Evolutionary conservation across 2,797 vertebrate genomes (phyloP), one percentile per base, ranked within the genome.

Genomic region (Arnoldichthys spilopterus): DNA sequence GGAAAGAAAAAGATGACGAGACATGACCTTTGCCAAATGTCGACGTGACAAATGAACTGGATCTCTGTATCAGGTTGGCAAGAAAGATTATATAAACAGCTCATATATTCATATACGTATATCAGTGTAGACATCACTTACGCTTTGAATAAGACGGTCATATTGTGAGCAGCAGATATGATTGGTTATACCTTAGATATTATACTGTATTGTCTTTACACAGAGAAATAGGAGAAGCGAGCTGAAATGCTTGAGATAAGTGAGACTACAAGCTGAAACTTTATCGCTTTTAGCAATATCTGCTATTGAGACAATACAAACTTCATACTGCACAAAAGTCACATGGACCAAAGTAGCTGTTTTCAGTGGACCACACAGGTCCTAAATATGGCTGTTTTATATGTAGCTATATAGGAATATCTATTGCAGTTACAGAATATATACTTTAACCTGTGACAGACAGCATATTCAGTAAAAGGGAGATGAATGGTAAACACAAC

Each of bases 41-140:
- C 43, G 9, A 45, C 13, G 11, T 45, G 43, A 45, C 11, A 11
- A 45, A 8, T 11, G 11, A 24, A 24, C 54, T 58, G 22, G 12
- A 15, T 13, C 24, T 58, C 12, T 61, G 28, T 30, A 30, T 9
- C 20, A 8, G 32, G 12, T 18, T 20, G 28, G 34, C 18, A 66
- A 43, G 63, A 45, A 16, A 13, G 66, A 49, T 24, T 43, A 45
- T 32, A 54, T 18, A 22, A 12, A 13, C 20, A 37, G 63, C 45
- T 47, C 49, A 30, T 69, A 74, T 53, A 69, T 61, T 74, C 45
- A 78, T 79, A 84, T 32, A 34, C 16, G 15, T 59, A 63, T 30
- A 78, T 43, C 69, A 26, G n/a, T 75, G 61, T 68, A 72, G 76
- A 76, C 75, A 54, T 82, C 79, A 74, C 78, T 72, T 58, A 75